Evolutionary conservation across 2,113 vertebrate genomes (phyloP).

Genomic region (Laticauda laticaudata): DNA sequence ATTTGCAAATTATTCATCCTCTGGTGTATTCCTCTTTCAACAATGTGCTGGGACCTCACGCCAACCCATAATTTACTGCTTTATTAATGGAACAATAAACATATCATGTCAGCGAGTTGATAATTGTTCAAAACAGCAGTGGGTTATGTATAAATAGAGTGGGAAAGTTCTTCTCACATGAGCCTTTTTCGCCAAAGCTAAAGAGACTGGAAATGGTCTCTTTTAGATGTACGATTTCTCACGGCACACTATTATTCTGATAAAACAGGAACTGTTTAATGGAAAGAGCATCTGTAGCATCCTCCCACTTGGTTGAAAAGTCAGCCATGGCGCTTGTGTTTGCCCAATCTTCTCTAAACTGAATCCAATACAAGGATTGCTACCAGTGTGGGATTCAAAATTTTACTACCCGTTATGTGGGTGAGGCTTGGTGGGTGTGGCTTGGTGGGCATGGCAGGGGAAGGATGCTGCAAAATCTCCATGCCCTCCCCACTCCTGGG

Average conservation of each 20-base stretch:
- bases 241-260: neutral
- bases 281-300: neutral
- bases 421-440: too few relatives aligned
- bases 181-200: neutral
- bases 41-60: neutral
- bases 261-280: neutral
- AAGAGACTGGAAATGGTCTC: neutral
- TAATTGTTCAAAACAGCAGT: neutral
- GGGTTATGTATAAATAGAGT: neutral
- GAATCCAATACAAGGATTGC: neutral
- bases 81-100: neutral
- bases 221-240: neutral
- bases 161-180: neutral
- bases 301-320: neutral
- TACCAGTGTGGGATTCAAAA: neutral
- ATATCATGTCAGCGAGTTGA: neutral
- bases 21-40: neutral
- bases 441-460: too few relatives aligned
- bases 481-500: too few relatives aligned
- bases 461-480: too few relatives aligned
- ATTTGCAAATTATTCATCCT: neutral
- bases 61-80: neutral
- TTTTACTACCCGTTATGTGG: too few relatives aligned
- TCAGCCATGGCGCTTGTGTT: accelerated
- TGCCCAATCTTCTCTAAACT: neutral